Evolutionary conservation across 2,113 vertebrate genomes (phyloP), one percentile per base, ranked within the genome.

Genomic region (Pachycephala philippinensis): DNA sequence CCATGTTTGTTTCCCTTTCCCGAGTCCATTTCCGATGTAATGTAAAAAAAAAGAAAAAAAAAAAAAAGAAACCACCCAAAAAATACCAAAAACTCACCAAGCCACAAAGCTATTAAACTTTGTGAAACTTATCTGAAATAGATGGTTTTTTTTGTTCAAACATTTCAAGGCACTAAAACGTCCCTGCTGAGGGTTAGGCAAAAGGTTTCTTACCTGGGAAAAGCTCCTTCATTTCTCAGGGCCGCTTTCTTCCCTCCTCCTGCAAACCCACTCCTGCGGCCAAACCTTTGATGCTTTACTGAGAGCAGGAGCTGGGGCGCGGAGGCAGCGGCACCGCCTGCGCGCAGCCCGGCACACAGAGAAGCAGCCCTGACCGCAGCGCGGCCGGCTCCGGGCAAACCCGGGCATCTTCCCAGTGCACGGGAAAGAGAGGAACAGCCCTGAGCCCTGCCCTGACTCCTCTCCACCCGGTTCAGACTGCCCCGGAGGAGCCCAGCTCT

Each of bases 331-430:
- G 35, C 20, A 39, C 3, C 10, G 40, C 27, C 44, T 7, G 47
- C 16, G 2, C 75, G 1, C n/a, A 44, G 78, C 35, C 23, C 31
- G 2, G 31, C 21, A 1, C 64, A 0, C 13, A 9, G 24, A 26
- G 8, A 3, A 6, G 2, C 6, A 4, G 3, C 28, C 13, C 47
- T 1, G n/a, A 7, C 3, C 3, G 6, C 65, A 37, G 24, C 77
- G 54, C 5, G 6, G 4, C 33, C 12, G 9, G 2, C 20, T 15
- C 30, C 15, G 1, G 42, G 10, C 30, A 12, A 33, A 12, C 6
- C 24, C 26, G 7, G 10, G 4, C 2, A 2, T 1, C 9, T 15
- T 21, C 52, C 61, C 15, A 3, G 0, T 0, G 31, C 9, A 4
- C 0, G 12, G 77, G 20, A 35, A 6, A 22, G 39, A 8, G 3